phyloP scores from a whole-genome alignment of 2,113 vertebrate genomes.

The Gymnogyps californianus region DNA sequence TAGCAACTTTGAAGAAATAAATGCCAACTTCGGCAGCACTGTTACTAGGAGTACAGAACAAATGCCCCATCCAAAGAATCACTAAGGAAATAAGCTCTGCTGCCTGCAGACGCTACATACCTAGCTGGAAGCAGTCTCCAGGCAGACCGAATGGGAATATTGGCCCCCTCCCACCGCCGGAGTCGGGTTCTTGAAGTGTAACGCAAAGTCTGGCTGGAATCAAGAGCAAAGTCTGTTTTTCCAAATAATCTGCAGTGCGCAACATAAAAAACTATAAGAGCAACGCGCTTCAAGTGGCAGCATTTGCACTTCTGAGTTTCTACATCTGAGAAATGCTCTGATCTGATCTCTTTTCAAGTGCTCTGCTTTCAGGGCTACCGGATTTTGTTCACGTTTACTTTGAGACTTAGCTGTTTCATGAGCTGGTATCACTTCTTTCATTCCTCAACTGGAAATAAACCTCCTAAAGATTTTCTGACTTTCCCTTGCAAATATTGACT shows the following conservation, averaged over 20 bases:
- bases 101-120: neutral
- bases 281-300: rapidly evolving
- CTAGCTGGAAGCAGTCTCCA: neutral
- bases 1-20: neutral
- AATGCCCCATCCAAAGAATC: conserved; percentile 20
- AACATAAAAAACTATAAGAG: neutral
- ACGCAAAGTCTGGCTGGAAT: neutral
- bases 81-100: conserved; percentile 10
- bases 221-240: neutral
- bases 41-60: neutral
- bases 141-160: neutral
- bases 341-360: neutral
- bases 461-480: neutral
- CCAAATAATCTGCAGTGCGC: neutral
- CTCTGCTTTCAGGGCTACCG: neutral
- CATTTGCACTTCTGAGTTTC: neutral
- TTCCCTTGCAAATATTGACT: neutral
- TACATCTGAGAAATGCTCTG: neutral
- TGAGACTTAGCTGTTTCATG: neutral
- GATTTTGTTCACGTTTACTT: neutral
- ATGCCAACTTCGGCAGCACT: neutral
- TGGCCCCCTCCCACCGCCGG: neutral
- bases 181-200: neutral
- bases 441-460: neutral
- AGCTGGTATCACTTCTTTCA: neutral